Base-by-base conservation (phyloP, 2,888 invertebrate genomes). In the Lepidochitona cinerea region DNA sequence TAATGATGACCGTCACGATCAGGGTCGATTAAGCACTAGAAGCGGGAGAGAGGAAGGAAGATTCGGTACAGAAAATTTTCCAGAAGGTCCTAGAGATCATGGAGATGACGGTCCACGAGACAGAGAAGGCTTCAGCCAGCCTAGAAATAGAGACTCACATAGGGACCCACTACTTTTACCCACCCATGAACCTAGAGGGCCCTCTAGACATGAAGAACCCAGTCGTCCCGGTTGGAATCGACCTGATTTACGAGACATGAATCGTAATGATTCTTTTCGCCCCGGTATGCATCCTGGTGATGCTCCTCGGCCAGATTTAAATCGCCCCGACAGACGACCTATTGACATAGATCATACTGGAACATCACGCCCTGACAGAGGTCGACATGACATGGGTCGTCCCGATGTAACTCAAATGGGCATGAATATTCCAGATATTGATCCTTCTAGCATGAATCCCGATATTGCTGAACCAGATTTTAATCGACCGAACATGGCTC, bases 41-140 rank as follows among this genome's bases (percentile, higher is more conserved):
- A 23, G 23, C 23, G 18, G 18, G 3, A 49, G 49, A 49, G 4
- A 49, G 23, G 49, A 49, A 7, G 49, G 49, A 49, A 2, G 49
- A 4, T 23, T 5, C 1, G 32, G 72, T 70, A 9, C 41, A 53
- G 36, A 29, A 37, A 54, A 37, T 37, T 68, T 54, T 53, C 52
- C 65, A 70, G 59, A 68, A 1, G 70, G 33, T 41, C 37, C 49
- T 68, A 65, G 72, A 12, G 53, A 64, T 37, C 69, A 1, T 37
- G 37, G 26, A 66, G 41, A 33, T 71, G 52, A 68, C 49, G 68
- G 37, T 12, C 68, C 68, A n/a, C 33, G 68, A 37, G 67, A 67
- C 6, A 52, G 33, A 35, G 41, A 37, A 41, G 68, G 33, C 14
- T n/a, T n/a, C n/a, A n/a, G n/a, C n/a, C n/a, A n/a, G n/a, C n/a